A percentile compares a stretch with the other conserved stretches of the same genome.
These are phyloP conservation scores for Ctenoplectra terminalis DNA, from an alignment of 1,140 invertebrate species.

Conservation along the genomic window DNA sequence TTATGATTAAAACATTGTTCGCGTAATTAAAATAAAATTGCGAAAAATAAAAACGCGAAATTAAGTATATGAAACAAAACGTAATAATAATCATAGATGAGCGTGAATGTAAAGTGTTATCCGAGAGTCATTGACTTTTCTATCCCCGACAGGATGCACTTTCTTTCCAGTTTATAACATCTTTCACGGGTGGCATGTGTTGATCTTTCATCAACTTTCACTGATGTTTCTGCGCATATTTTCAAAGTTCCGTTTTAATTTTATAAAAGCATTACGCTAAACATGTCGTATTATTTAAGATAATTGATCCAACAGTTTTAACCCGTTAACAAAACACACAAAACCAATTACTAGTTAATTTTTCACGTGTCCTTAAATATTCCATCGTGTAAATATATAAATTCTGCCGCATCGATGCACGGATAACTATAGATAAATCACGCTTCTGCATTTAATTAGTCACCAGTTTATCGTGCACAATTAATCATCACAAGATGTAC, in stretches of 20 bases:
- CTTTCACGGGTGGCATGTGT: background rate
- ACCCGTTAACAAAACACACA: background rate
- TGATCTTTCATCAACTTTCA: conserved; percentile 28
- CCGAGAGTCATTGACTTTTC: conserved; percentile 13
- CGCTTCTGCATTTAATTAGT: background rate
- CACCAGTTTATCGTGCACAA: background rate
- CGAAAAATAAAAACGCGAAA: too few relatives aligned
- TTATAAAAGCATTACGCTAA: background rate
- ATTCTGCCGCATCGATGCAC: background rate
- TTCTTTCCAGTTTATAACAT: conserved; percentile 23
- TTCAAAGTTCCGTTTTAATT: background rate
- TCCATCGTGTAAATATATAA: background rate
- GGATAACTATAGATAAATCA: background rate
- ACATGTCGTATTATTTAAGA: background rate
- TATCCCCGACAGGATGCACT: background rate
- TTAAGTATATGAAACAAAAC: background rate
- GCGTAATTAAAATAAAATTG: background rate
- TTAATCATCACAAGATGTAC: conserved; percentile 7
- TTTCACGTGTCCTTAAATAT: background rate
- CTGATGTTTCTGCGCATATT: background rate
- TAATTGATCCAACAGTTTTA: background rate
- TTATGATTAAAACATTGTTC: too few relatives aligned
- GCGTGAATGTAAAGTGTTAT: background rate
- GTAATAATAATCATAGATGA: background rate
- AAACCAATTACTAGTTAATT: background rate